phyloP scores from a whole-genome alignment of 2,113 vertebrate genomes.

The Ceratotherium simum region DNA sequence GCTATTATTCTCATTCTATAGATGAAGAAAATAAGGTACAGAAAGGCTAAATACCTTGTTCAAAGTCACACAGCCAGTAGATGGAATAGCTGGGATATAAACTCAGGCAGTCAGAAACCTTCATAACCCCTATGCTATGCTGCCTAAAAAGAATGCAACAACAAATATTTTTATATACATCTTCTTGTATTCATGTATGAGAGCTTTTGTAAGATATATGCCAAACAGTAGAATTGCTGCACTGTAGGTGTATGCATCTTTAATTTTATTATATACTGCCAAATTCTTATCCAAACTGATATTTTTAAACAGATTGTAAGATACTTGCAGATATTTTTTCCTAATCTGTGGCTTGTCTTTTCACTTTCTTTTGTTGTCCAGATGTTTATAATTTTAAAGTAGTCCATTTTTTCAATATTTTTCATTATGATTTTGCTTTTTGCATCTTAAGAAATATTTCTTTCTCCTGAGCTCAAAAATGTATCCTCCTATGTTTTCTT shows the following conservation, averaged over 20 bases:
- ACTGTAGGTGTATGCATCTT: not conserved
- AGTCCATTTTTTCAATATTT: not conserved
- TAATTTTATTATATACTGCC: not conserved
- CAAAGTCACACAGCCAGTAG: not conserved
- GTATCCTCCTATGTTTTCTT: not conserved
- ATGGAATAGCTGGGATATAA: not conserved
- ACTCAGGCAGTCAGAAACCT: not conserved
- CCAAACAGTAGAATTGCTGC: not conserved
- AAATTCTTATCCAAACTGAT: not conserved
- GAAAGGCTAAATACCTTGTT: not conserved
- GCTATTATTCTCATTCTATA: not conserved
- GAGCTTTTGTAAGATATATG: not conserved
- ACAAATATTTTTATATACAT: not conserved
- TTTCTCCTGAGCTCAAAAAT: not conserved
- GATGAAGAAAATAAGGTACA: not conserved
- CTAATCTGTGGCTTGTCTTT: not conserved
- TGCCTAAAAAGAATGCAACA: not conserved
- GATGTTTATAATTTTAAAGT: conserved; percentile 35
- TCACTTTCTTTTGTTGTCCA: not conserved
- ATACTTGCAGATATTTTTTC: not conserved
- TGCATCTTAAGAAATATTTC: not conserved
- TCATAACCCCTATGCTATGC: not conserved
- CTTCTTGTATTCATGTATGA: not conserved
- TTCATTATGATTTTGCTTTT: not conserved
- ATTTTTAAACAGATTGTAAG: not conserved